Base-by-base conservation (phyloP, 2,113 vertebrate species). In the Epinephelus cyanopodus region DNA sequence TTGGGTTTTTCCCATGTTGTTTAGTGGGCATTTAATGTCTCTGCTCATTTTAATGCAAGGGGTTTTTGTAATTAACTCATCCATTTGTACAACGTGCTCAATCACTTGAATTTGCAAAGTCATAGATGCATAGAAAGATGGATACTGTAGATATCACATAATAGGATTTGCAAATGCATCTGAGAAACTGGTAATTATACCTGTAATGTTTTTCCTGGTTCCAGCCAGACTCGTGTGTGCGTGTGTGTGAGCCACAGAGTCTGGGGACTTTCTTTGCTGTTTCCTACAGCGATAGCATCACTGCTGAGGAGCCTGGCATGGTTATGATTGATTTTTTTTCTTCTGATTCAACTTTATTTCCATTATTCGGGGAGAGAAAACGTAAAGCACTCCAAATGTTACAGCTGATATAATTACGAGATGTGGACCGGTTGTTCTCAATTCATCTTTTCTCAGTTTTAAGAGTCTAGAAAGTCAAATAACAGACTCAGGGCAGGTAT, bases 321-420 rank as follows among this genome's bases (percentile, higher is more conserved):
- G 42, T 37, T 64, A 57, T 71, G 75, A 76, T 76, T 61, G 71
- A 80, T 71, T 67, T 70, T 67, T 70, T 29, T n/a, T 57, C 68
- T 48, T 65, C 8, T 42, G 42, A 65, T 83, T 62, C 62, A 60
- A 72, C 72, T 71, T 76, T 67, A 71, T 83, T 87, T 66, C 47
- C 37, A 71, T 72, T 60, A 61, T n/a, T 72, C 5, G 12, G 17
- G 45, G 29, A 48, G 45, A 68, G 58, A 63, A 73, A 72, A 47
- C 10, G 12, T 27, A 13, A 72, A 60, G 37, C 33, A 12, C 54
- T 57, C 27, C 33, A 60, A 72, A 70, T 29, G 29, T 62, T 63
- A 23, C 27, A 71, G 62, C 72, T 73, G 62, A 87, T 77, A 10
- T 10, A 45, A 70, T 75, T 29, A 57, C 21, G 48, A 54, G 33